Evolutionary conservation across 64 coral and sea anemone genomes (phyloP), one percentile per base, ranked within the genome.

Genomic region (Stichodactyla helianthus): DNA sequence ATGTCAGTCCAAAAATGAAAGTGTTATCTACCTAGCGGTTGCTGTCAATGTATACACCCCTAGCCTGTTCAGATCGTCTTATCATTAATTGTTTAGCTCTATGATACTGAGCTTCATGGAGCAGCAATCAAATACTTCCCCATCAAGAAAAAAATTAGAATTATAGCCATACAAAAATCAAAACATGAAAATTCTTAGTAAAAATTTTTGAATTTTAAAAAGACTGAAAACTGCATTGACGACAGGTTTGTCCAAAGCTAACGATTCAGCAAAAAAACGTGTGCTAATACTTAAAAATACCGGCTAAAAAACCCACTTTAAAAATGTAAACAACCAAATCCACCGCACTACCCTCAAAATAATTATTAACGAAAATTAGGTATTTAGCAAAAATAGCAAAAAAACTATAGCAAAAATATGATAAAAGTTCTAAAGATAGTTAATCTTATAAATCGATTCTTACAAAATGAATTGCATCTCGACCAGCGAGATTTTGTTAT

Each of bases 401-500:
- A 65, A 19, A 18, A 74, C n/a, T n/a, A n/a, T 74, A 74, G 68
- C 25, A 74, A 74, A 74, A 26, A 70, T 74, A 74, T 31, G 9
- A 31, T 28, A 2, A 23, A 74, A 31, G 7, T 74, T 27, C 23
- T 31, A 74, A 74, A 31, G n/a, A 74, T 31, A 28, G 12, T 12
- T 27, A 74, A 74, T 4, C 7, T 74, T 74, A 74, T 26, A 74
- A 74, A 74, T 74, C 35, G 26, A 65, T 65, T 65, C 0, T 7
- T 44, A 50, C 77, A 55, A 83, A 51, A 88, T 6, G 2, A 6
- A 44, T 80, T 59, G 53, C 17, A 89, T 89, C 59, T 71, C 79
- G 62, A 20, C 87, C 87, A 27, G 87, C 61, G 60, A 89, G 79
- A 89, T 70, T 71, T 0, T 10, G 53, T 89, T 82, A 19, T 8